Percentiles rank a stretch among this genome's conserved stretches.
phyloP scores from a whole-genome alignment of 2,888 invertebrate species.

The Hirudinaria manillensis region DNA sequence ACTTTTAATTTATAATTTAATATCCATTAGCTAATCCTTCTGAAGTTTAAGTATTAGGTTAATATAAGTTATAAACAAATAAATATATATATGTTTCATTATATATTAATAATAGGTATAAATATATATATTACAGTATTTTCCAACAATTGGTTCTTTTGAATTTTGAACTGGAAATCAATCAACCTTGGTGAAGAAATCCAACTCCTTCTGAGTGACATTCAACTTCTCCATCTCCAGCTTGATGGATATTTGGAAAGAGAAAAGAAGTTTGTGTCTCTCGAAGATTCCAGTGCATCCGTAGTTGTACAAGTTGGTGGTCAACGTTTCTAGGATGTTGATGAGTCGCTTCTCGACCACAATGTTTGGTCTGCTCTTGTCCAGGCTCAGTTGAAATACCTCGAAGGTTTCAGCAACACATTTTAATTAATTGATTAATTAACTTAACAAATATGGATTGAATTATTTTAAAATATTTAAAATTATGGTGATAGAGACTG shows the following conservation, averaged over 20 bases:
- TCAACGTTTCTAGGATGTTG: slow-evolving; percentile 77
- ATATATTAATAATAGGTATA: no score
- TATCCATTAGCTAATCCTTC: no score
- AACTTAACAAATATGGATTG: not conserved
- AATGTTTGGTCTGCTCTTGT: slow-evolving; percentile 75
- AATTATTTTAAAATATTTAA: not conserved
- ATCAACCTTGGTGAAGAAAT: slow-evolving; percentile 80
- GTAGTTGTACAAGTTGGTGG: slow-evolving; percentile 81
- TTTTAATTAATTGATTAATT: not conserved
- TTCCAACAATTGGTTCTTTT: no score
- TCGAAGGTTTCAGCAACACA: slow-evolving; percentile 47
- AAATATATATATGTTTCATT: no score
- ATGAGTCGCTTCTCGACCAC: slow-evolving; percentile 67
- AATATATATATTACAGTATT: no score
- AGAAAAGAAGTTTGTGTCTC: slow-evolving; percentile 79
- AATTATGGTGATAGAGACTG: no score
- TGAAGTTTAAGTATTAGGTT: no score
- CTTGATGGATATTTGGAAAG: slow-evolving; percentile 82
- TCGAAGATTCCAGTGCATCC: slow-evolving; percentile 89
- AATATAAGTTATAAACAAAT: no score
- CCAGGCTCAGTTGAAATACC: slow-evolving; percentile 74
- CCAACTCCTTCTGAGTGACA: slow-evolving; percentile 67
- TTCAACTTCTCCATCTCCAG: slow-evolving; percentile 67
- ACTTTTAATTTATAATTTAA: no score
- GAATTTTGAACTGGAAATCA: not conserved